Evolutionary conservation across 2,113 vertebrate species (phyloP).

Genomic region (Meles meles): DNA sequence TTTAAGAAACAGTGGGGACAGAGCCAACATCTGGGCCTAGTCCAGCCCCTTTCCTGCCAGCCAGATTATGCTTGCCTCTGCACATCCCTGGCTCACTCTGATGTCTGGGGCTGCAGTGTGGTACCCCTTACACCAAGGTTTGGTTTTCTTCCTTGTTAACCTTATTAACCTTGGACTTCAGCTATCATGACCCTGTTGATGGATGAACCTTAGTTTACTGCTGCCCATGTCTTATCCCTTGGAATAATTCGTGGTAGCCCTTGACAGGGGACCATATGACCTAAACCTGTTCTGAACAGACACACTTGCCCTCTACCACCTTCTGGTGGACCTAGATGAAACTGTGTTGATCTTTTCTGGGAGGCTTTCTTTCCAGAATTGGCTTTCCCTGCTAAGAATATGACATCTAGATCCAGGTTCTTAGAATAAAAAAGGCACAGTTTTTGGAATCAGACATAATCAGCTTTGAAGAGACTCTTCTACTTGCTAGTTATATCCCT

Average conservation of each 20-base stretch:
- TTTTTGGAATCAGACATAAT: slow-evolving; percentile 11
- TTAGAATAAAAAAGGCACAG: background rate
- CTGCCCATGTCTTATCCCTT: background rate
- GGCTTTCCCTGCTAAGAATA: background rate
- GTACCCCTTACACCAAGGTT: background rate
- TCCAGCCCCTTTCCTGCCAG: background rate
- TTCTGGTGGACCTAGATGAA: background rate
- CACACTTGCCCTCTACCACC: background rate
- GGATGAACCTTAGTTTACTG: background rate
- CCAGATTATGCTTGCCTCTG: background rate
- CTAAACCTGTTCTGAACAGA: background rate
- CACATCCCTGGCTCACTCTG: background rate
- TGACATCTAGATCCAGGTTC: slow-evolving; percentile 9
- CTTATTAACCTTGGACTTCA: slow-evolving; percentile 23
- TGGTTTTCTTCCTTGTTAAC: background rate
- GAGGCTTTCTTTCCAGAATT: background rate
- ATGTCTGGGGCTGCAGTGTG: background rate
- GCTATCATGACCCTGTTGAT: background rate
- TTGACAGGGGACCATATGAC: background rate
- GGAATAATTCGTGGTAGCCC: background rate
- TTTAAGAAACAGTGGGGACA: background rate
- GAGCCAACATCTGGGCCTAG: background rate
- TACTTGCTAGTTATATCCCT: slow-evolving; percentile 9
- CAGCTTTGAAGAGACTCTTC: background rate
- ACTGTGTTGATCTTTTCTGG: background rate